Evolutionary conservation across 2,797 vertebrate species (phyloP).

Genomic region (Cossypha niveicapilla): DNA sequence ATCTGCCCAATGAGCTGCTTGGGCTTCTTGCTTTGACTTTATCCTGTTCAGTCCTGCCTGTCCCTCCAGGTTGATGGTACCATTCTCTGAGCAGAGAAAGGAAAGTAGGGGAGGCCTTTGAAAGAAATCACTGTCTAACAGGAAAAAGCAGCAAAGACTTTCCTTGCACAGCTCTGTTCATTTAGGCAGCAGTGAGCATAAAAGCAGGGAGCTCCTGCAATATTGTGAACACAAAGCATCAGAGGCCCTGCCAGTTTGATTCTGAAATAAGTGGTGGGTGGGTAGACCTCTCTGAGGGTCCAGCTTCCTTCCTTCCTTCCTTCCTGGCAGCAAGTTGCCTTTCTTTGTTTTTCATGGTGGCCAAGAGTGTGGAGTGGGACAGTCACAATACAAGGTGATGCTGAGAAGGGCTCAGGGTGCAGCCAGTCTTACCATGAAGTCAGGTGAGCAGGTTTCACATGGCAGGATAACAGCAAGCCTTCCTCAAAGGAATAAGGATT

Average conservation of each 20-base stretch:
- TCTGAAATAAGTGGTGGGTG: not conserved
- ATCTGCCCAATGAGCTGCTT: not conserved
- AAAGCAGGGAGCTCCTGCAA: not conserved
- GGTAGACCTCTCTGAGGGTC: not conserved
- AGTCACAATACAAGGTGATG: not conserved
- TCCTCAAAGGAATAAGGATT: not conserved
- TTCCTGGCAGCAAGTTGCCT: not conserved
- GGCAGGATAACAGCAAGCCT: not conserved
- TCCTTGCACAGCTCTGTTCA: not conserved
- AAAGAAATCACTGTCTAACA: not conserved
- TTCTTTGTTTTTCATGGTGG: not conserved
- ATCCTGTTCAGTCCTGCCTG: not conserved
- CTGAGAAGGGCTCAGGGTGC: not conserved
- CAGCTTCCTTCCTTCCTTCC: not conserved
- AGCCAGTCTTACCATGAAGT: not conserved
- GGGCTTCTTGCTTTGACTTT: not conserved
- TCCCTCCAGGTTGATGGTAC: not conserved
- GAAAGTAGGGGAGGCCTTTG: not conserved
- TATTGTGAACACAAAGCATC: fast-evolving
- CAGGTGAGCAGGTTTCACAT: not conserved
- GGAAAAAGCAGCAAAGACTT: not conserved
- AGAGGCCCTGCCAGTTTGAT: not conserved
- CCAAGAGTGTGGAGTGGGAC: not conserved
- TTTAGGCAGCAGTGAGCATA: not conserved
- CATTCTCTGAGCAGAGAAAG: not conserved